These are phyloP conservation scores for Nasonovia ribisnigri DNA, from an alignment of 2,888 invertebrate genomes.

Conservation along the genomic window DNA sequence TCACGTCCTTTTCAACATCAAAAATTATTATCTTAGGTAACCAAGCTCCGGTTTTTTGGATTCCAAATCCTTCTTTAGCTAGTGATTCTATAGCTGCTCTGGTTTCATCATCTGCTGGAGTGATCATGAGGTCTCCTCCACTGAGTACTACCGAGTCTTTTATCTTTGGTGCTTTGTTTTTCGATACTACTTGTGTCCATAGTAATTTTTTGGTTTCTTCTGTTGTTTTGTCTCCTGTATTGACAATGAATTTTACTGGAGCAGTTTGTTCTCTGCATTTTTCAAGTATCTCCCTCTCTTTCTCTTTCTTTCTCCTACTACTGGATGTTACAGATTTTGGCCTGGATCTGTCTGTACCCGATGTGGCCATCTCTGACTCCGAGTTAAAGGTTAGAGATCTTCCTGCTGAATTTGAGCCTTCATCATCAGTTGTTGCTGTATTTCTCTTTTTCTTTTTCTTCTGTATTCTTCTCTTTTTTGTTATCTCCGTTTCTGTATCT, in stretches of 20 bases:
- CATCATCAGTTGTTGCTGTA: not conserved
- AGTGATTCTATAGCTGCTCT: not conserved
- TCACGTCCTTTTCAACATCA: not conserved
- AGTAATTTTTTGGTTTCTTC: not conserved
- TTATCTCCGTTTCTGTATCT: not conserved
- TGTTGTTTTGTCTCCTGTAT: not conserved
- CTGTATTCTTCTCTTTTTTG: not conserved
- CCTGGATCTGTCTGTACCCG: not conserved
- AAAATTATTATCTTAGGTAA: not conserved
- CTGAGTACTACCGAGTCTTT: not conserved
- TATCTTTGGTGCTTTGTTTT: not conserved
- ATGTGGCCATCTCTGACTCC: not conserved
- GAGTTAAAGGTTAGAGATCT: not conserved
- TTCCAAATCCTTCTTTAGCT: not conserved
- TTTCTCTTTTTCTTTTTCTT: not conserved
- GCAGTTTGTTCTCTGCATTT: not conserved
- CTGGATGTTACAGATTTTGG: not conserved
- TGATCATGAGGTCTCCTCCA: not conserved
- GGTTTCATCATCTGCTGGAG: not conserved
- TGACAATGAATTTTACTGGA: not conserved
- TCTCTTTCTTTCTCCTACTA: not conserved
- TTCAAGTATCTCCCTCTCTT: not conserved
- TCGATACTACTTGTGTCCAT: not conserved
- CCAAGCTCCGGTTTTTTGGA: not conserved
- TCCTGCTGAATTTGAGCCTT: not conserved